Evolutionary conservation across 2,113 vertebrate genomes (phyloP), one percentile per base, ranked within the genome.

Genomic region (Gavia stellata): DNA sequence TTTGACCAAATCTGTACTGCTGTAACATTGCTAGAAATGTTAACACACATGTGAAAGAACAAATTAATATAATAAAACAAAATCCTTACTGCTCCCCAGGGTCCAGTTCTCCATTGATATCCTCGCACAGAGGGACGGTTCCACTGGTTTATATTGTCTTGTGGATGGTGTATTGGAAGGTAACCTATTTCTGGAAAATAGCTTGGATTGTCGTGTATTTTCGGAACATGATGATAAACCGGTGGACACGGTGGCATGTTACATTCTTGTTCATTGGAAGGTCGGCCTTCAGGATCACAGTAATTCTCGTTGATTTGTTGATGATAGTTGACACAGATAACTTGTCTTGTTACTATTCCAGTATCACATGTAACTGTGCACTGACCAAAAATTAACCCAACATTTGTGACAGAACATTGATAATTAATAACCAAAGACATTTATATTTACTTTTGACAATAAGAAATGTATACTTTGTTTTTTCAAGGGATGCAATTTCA

Each of bases 61-160:
- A 75, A 91, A 49, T 70, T 14, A 84, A 85, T 81, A 45, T 38
- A 96, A 75, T 75, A 42, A 75, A 96, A 79, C 18, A 88, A 56
- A 59, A 5, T 21, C 86, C 98, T 98, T 99, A 99, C 99, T 96
- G 99, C 98, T 97, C 99, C 99, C 99, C 99, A 99, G 6, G 99
- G 99, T 94, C 99, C 99, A 9, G 99, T 99, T 97, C 99, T 98
- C 99, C 99, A 99, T 7, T 99, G 99, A 98, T 98, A 98, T 94
- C 98, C 97, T 94, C 96, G 97, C 31, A 97, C 77, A 4, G 98
- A 98, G 7, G 98, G 98, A 63, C 47, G 97, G 40, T 98, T 98
- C 98, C 98, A 98, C 89, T 98, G 98, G n/a, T 99, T 98, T 33
- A 97, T 97, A 83, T 97, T 98, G 92, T 95, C 98, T 62, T 98